Conservation (phyloP, 2,797 vertebrate species). For the Lemur catta region DNA sequence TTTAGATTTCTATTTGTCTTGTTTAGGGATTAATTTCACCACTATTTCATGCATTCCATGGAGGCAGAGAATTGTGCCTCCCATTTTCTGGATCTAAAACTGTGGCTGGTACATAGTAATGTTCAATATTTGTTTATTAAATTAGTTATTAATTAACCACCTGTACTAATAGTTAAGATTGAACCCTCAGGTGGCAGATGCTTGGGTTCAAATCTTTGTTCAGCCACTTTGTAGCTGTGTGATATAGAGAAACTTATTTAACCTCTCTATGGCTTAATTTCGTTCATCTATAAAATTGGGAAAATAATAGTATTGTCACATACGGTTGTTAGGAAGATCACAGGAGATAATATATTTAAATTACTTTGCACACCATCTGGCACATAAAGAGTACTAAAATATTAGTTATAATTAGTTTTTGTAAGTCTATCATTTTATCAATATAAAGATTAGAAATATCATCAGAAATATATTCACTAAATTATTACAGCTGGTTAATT, state of each 20-base stretch:
- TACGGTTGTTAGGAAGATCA: background rate
- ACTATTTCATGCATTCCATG: background rate
- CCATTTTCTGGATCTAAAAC: background rate
- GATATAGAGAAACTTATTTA: background rate
- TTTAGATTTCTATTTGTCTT: background rate
- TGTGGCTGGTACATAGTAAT: background rate
- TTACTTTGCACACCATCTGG: background rate
- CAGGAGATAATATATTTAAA: background rate
- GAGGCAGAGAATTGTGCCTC: background rate
- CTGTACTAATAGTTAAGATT: background rate
- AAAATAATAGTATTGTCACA: background rate
- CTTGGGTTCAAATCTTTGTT: background rate
- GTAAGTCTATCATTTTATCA: background rate
- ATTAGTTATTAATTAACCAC: background rate
- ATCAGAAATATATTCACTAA: background rate
- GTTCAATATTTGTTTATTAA: background rate
- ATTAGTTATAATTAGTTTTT: background rate
- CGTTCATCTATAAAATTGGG: background rate
- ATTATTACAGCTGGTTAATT: background rate
- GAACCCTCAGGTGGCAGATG: background rate
- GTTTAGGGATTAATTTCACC: background rate
- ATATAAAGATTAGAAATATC: background rate
- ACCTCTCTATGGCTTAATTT: background rate
- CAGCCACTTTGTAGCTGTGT: background rate
- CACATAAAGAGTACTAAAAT: background rate